Percentiles rank a stretch among this genome's conserved stretches.
Conservation (phyloP, 2,888 invertebrate genomes). For the Aspidiotus destructor region DNA sequence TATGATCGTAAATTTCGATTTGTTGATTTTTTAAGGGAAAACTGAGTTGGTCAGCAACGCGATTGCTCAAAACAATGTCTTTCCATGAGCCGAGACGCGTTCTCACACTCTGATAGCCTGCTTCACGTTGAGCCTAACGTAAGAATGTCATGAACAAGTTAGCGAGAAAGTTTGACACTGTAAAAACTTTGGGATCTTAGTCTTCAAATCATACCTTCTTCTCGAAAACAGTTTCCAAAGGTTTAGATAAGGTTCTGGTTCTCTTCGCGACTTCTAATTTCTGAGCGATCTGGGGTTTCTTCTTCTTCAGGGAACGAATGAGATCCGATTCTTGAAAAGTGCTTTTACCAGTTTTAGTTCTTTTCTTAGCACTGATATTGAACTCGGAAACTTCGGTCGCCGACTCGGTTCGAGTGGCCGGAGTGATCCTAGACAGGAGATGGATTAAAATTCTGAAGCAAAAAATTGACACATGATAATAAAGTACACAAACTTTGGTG, state of each 20-base stretch:
- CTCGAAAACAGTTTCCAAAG: slow-evolving; percentile 69
- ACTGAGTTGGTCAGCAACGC: slow-evolving; percentile 58
- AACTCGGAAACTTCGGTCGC: slow-evolving; percentile 61
- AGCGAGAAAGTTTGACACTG: background rate
- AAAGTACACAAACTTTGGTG: slow-evolving; percentile 14
- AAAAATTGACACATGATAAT: background rate
- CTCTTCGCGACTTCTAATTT: slow-evolving; percentile 51
- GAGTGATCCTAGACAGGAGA: slow-evolving; percentile 46
- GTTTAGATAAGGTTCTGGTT: slow-evolving; percentile 57
- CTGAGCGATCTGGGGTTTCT: slow-evolving; percentile 49
- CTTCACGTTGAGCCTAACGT: slow-evolving; percentile 56
- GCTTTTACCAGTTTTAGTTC: slow-evolving; percentile 40
- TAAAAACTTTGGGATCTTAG: background rate
- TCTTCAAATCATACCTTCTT: slow-evolving; percentile 48
- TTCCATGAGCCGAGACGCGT: slow-evolving; percentile 73
- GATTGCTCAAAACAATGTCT: slow-evolving; percentile 68
- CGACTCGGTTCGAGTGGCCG: slow-evolving; percentile 60
- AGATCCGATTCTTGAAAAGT: slow-evolving; percentile 54
- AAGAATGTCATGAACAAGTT: background rate
- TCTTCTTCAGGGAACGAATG: slow-evolving; percentile 51
- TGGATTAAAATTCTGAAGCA: background rate
- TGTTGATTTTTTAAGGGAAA: slow-evolving; percentile 58
- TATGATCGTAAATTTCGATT: slow-evolving; percentile 38
- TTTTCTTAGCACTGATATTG: slow-evolving; percentile 47
- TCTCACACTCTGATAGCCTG: slow-evolving; percentile 66